Evolutionary conservation across 2,888 invertebrate species (phyloP).

Genomic region (Hemistola chrysoprasaria): DNA sequence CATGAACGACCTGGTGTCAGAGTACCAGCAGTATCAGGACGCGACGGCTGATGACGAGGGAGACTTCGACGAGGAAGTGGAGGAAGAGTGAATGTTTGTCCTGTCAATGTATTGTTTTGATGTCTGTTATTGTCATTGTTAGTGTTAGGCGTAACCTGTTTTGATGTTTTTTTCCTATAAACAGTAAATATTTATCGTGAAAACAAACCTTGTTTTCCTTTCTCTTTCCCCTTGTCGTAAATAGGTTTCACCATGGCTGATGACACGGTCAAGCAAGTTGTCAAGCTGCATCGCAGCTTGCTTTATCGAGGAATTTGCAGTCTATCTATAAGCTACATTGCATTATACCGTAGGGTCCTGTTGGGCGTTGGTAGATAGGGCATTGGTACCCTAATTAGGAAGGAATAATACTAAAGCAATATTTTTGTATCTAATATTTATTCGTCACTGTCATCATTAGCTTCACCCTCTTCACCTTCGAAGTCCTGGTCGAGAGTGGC

Average conservation of each 20-base stretch:
- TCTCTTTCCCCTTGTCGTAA: too few species aligned
- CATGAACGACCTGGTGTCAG: conserved; percentile 94
- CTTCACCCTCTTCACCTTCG: conserved; percentile 72
- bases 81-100: conserved; percentile 68
- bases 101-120: conserved; percentile 40
- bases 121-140: conserved; percentile 42
- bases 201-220: too few species aligned
- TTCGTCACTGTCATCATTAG: conserved; percentile 35
- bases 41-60: conserved; percentile 93
- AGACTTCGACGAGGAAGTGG: conserved; percentile 89
- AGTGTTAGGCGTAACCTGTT: conserved; percentile 52
- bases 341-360: too few species aligned
- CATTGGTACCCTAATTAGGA: too few species aligned
- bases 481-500: conserved; percentile 92
- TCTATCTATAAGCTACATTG: too few species aligned
- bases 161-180: conserved; percentile 32
- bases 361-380: too few species aligned
- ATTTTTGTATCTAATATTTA: conserved; percentile 14
- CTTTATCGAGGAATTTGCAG: too few species aligned
- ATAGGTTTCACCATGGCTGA: too few species aligned
- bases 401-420: too few species aligned
- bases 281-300: too few species aligned
- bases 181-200: conserved; percentile 20
- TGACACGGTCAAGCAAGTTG: too few species aligned
- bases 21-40: conserved; percentile 96